Evolutionary conservation across 2,888 invertebrate species (phyloP), one percentile per base, ranked within the genome.

Genomic region (Netelia melanura): DNA sequence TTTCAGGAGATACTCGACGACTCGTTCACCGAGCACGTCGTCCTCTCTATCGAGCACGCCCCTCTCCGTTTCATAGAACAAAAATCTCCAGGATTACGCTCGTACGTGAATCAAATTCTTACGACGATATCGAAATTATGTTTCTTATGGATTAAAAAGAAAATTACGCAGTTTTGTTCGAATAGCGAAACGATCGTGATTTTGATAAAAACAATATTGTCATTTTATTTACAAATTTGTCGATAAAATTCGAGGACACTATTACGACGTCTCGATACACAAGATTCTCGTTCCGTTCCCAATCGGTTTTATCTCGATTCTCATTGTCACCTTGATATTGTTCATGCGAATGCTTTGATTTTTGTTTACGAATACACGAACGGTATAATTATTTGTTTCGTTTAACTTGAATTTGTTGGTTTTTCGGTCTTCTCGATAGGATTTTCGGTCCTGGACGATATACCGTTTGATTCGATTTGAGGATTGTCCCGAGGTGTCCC

Each of bases 271-370:
- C 70, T 71, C 56, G 71, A 30, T 71, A 11, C n/a, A 56, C 17
- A 54, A 56, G 30, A 30, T 30, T 70, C 25, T 30, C 54, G 58
- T 21, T 56, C 11, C n/a, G 58, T 17, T 56, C 11, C 17, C 56
- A 17, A 1, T 58, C 52, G 21, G 11, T 56, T 17, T 38, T 56
- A 38, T 25, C 14, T 70, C 11, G 38, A 5, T 44, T 52, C 61
- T 3, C 44, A 9, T 54, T 62, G n/a, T 25, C 25, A 44, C 82
- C 81, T 58, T 76, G 71, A 17, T 67, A 81, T 48, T 64, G 76
- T 25, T 79, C 83, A n/a, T 70, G 70, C 58, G 61, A 81, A 65
- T 83, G 86, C 71, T 86, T 86, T 48, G 71, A 85, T 61, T 84
- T 62, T 72, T 9, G 11, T 11, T 58, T 74, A 87, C 68, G 88